These are phyloP conservation scores for Cyprinodon diabolis DNA, from an alignment of 2,797 vertebrate genomes.

Conservation along the genomic window DNA sequence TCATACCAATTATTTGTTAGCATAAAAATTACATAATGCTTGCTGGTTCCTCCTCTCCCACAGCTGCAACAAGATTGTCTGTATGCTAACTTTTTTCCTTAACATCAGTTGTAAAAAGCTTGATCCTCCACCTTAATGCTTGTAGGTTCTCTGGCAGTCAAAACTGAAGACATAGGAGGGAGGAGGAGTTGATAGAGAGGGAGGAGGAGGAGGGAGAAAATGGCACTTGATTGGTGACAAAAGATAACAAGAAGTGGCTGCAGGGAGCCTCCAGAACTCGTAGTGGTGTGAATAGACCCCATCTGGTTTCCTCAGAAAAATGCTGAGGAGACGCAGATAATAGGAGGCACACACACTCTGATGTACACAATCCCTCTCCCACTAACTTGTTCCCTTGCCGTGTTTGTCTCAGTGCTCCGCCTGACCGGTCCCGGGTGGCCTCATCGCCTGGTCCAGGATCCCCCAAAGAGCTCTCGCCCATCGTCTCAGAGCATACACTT, in stretches of 20 bases:
- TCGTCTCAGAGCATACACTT: constrained; percentile 64
- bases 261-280: constrained; percentile 84
- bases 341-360: constrained; percentile 56
- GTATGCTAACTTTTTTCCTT: background rate
- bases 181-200: constrained; percentile 10
- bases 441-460: constrained; percentile 77
- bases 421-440: constrained; percentile 81
- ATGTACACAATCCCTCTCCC: constrained; percentile 14
- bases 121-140: background rate
- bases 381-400: constrained; percentile 34
- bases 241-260: constrained; percentile 87
- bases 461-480: constrained; percentile 75
- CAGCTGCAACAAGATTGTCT: background rate
- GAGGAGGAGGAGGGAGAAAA: constrained; percentile 54
- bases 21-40: background rate
- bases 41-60: background rate
- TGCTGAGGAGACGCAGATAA: constrained; percentile 71
- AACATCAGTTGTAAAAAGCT: background rate
- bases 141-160: constrained; percentile 28
- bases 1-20: background rate
- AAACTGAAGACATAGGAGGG: constrained; percentile 22
- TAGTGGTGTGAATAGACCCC: constrained; percentile 87
- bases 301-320: constrained; percentile 83
- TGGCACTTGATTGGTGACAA: constrained; percentile 86
- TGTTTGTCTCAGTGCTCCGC: constrained; percentile 34